Evolutionary conservation across 2,797 vertebrate genomes (phyloP), one percentile per base, ranked within the genome.

Genomic region (Catostomus latipinnis): DNA sequence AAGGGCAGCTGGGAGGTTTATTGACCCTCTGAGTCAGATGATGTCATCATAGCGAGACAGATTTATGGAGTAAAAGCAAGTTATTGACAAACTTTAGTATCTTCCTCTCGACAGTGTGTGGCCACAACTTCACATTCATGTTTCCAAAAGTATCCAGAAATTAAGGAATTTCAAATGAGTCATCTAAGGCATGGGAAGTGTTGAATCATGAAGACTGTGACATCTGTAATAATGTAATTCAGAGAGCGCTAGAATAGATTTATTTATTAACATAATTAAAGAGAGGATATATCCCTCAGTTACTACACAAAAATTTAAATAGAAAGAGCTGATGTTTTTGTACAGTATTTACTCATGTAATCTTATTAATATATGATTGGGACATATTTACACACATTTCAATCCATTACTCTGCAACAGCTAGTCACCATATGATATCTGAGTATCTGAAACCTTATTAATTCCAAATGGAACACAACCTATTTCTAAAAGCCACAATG

Each of bases 11-110:
- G 76, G 84, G 79, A 85, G 73, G 71, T 86, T 72, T 45, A 67
- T 8, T 60, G 70, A 87, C 85, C 80, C 84, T 71, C 8, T 61
- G 76, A 85, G 71, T 1, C 69, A 61, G 85, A 87, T 92, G 90
- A 93, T 86, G 90, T 93, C 91, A 92, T 83, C 34, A 77, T 78
- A 84, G 71, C 79, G 80, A 85, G 76, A 88, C 91, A 90, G 81
- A 91, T 91, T 86, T 10, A 45, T 66, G 74, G 83, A 83, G 83
- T 74, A 71, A 79, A 12, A 6, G 71, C 81, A 62, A 57, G 66
- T 14, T 84, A 83, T 60, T 86, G 85, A 75, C 86, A 58, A 49
- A 71, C 50, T 78, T 34, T 54, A 86, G 81, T 65, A 83, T 82
- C 67, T 83, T 72, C 79, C 70, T 81, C 62, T 87, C 78, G 86